A percentile compares a stretch with the other conserved stretches of the same genome.
phyloP scores from a whole-genome alignment of 2,113 vertebrate species.

The Saimiri boliviensis region DNA sequence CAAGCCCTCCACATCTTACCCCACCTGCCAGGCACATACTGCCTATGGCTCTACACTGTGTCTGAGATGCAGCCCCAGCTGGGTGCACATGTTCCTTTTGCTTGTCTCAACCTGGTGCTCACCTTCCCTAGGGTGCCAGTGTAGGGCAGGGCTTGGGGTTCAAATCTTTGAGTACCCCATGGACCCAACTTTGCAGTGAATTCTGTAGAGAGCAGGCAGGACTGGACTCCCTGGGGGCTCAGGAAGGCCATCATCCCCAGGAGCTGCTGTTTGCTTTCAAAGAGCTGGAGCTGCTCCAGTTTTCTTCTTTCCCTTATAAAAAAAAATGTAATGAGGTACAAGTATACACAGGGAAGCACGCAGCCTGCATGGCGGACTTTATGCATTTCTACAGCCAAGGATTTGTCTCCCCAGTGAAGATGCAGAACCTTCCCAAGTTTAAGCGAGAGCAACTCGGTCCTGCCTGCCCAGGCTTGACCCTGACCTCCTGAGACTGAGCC shows the following conservation, averaged over 20 bases:
- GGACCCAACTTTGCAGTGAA: background rate
- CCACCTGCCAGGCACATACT: background rate
- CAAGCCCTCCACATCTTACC: too few species aligned
- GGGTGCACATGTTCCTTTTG: background rate
- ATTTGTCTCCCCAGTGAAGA: background rate
- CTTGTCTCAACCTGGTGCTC: background rate
- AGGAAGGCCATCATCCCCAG: background rate
- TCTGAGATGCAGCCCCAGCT: background rate
- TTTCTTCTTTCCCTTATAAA: background rate
- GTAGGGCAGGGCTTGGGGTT: background rate
- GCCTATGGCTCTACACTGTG: background rate
- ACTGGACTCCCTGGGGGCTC: background rate
- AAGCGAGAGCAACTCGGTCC: rapidly evolving
- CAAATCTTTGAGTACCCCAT: too few species aligned
- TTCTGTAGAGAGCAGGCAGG: background rate
- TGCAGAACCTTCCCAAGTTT: background rate
- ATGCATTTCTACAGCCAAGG: background rate
- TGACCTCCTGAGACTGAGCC: background rate
- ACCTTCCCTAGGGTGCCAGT: background rate
- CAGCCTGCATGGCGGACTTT: background rate
- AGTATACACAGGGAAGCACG: background rate
- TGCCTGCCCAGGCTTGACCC: background rate
- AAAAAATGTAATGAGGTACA: background rate
- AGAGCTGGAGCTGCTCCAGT: background rate
- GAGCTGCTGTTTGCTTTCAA: background rate